These are phyloP conservation scores for Microcebus griseorufus DNA, from an alignment of 2,113 vertebrate genomes.

Conservation along the genomic window DNA sequence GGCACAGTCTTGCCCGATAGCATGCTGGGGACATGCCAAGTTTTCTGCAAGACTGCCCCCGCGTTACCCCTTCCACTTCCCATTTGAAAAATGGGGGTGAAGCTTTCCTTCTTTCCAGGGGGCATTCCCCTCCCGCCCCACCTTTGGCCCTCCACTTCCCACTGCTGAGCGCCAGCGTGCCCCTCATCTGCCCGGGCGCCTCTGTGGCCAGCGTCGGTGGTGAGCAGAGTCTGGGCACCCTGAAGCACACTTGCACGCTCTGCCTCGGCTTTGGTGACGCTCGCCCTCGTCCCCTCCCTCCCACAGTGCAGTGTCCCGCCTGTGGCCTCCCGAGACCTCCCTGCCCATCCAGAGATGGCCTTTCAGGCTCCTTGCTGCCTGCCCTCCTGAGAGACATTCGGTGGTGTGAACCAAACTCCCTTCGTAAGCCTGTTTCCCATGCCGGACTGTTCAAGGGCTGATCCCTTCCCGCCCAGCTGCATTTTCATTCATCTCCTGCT, in stretches of 20 bases:
- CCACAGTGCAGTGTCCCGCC: not conserved
- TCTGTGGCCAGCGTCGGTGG: fast-evolving
- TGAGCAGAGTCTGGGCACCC: not conserved
- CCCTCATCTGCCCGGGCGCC: fast-evolving
- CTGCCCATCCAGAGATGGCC: not conserved
- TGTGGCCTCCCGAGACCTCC: not conserved
- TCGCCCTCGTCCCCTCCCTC: not conserved
- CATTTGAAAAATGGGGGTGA: not conserved
- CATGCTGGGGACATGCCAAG: not conserved
- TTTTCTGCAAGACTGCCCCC: not conserved
- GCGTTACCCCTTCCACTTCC: fast-evolving
- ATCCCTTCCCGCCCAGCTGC: not conserved
- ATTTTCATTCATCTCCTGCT: not conserved
- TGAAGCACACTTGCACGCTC: fast-evolving
- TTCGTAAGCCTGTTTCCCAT: not conserved
- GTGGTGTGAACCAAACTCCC: not conserved
- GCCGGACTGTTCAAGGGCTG: no score
- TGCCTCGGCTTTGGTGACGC: not conserved
- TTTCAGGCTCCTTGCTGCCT: not conserved
- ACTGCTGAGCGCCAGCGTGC: no score
- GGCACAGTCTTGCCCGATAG: not conserved
- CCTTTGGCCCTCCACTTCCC: not conserved
- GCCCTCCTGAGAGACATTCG: not conserved
- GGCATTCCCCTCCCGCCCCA: not conserved
- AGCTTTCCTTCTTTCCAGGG: not conserved